Base-by-base conservation (phyloP, 1,140 invertebrate species). In the Drosophila sp. region DNA sequence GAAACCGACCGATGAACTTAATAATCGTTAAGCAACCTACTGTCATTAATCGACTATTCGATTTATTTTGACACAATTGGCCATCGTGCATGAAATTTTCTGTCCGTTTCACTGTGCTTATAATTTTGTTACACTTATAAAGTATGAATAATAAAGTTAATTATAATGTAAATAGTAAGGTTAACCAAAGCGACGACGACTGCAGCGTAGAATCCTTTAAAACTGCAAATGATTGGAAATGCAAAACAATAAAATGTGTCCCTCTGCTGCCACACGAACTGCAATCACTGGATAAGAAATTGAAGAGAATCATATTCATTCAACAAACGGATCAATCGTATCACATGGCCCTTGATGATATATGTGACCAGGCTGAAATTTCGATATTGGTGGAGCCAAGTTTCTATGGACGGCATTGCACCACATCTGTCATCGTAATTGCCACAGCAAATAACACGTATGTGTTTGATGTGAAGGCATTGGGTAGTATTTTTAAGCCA, bases 331-430 rank as follows among this genome's bases (percentile, higher is more conserved):
- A 86, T 58, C 11, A 32, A 1, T 43, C 27, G 0, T 84, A 84
- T 48, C 69, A 86, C 13, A 14, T 7, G 0, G 77, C 81, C 0
- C 11, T 84, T 2, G 21, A 29, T 1, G 77, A 84, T 16, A 86
- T 84, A 11, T 21, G 36, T 0, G 69, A 74, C 14, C 77, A 84
- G 43, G 5, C 7, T 5, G 74, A 36, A 1, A 50, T 84, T 6
- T 84, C 80, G 6, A 21, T 84, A 5, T 7, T 84, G 11, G 53
- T 75, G 25, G 81, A 86, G 54, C 81, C 81, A 0, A 78, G 70
- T 21, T 84, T 84, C 13, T 86, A 86, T 41, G 81, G 81, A 9
- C 61, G 81, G 0, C 73, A 84, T 41, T 58, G 59, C 18, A 7
- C 6, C 2, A 72, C 54, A 5, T 66, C 78, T 0, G 41, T 84